Base-by-base conservation (phyloP, 2,797 vertebrate genomes). In the Diplodus puntazzo region DNA sequence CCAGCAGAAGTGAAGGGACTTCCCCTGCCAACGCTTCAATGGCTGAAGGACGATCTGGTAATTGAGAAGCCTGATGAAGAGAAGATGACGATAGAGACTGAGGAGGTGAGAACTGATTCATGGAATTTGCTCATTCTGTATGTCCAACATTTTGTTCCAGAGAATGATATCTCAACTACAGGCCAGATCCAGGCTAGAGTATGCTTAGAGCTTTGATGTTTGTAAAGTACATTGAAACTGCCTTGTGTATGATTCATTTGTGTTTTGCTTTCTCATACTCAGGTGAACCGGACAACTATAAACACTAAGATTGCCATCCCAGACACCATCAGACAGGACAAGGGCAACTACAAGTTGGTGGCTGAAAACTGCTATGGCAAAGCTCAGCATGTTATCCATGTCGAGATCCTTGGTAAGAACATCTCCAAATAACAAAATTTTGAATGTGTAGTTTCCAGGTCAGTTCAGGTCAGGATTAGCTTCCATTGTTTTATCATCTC, bases 1-100 rank as follows among this genome's bases (percentile, higher is more conserved):
- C 97, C 98, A 0, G 97, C 97, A 11, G 97, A 99, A 77, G 96
- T 99, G 64, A 95, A 92, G 23, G 98, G 97, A 59, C 97, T 99
- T 55, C 98, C 98, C 53, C 95, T 99, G 92, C 98, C 98, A 0
- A 97, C 96, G 3, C 92, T 98, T 69, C 96, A 96, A 48, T 99
- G 98, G 98, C 92, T 96, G 77, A 97, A 97, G 86, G 94, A 97
- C 5, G 94, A 96, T 2, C 93, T 94, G 49, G 92, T 76, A 34
- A 94, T 99, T 1, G 97, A 97, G 49, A 94, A 95, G 83, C 93
- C 97, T 34, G 96, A 96, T 0, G 96, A 94, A 0, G 92, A 95
- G 68, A 95, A 91, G 72, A 96, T 98, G 88, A 96, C 96, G 5
- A 94, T 98, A 90, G 97, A 95, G 61, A 96, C 95, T 9, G 96